Percentiles rank a stretch among this genome's conserved stretches.
Evolutionary conservation across 2,113 vertebrate genomes (phyloP).

Genomic region (Sorex araneus): DNA sequence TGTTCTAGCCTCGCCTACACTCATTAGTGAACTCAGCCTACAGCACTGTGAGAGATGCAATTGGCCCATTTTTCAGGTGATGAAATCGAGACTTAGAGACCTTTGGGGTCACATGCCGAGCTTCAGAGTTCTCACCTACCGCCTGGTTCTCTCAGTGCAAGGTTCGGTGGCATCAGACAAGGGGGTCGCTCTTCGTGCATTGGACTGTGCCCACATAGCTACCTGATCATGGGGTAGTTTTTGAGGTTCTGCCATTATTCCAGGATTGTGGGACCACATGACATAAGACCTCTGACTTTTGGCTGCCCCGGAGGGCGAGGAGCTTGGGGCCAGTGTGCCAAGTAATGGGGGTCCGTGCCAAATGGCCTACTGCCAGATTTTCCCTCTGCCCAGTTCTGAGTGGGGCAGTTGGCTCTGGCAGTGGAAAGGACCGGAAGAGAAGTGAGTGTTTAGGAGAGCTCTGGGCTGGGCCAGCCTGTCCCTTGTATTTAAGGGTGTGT

Average conservation of each 20-base stretch:
- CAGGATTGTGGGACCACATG: neutral
- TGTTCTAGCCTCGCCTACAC: neutral
- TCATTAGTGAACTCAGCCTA: neutral
- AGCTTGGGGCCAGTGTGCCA: neutral
- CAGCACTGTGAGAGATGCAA: neutral
- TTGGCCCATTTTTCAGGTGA: neutral
- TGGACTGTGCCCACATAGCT: neutral
- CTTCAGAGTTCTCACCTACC: neutral
- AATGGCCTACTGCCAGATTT: neutral
- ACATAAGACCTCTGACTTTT: neutral
- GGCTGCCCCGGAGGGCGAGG: accelerated
- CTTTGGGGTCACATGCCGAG: neutral
- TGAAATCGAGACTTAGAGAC: neutral
- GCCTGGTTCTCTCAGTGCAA: neutral
- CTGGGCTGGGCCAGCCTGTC: neutral
- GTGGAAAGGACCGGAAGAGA: neutral
- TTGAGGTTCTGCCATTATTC: too few relatives aligned
- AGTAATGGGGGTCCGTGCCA: neutral
- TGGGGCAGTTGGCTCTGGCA: neutral
- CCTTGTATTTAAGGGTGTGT: neutral
- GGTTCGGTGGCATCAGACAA: too few relatives aligned
- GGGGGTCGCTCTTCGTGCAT: too few relatives aligned
- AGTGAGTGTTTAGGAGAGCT: neutral
- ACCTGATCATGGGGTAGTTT: too few relatives aligned
- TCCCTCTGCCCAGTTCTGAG: neutral